Conservation (phyloP, 1,140 invertebrate genomes). For the Drosophila guanche region DNA sequence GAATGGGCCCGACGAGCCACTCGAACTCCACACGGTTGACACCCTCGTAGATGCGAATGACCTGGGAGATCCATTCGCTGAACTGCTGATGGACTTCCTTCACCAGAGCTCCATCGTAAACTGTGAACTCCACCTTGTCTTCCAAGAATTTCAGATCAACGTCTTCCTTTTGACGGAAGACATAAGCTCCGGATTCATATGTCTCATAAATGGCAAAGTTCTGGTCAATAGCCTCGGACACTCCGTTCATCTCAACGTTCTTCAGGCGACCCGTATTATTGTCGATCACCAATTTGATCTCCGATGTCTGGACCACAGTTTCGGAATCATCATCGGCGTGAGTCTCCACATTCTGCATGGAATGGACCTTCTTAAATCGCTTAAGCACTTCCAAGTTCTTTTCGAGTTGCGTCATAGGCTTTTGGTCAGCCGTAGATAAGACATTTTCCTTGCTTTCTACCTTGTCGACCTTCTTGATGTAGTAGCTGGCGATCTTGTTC, state of each 20-base stretch:
- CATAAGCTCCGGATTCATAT: conserved; percentile 92
- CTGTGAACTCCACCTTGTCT: conserved; percentile 83
- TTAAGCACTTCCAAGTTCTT: neutral
- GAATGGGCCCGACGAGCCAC: conserved; percentile 97
- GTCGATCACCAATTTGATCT: conserved; percentile 51
- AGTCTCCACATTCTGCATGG: conserved; percentile 3
- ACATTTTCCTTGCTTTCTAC: too few species aligned
- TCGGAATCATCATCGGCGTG: conserved; percentile 28
- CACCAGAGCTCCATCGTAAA: conserved; percentile 87
- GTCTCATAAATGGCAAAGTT: conserved; percentile 91
- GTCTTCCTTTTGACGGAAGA: conserved; percentile 89
- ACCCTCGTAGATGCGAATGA: conserved; percentile 89
- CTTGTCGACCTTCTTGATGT: conserved; percentile 38
- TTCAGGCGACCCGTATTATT: conserved; percentile 84
- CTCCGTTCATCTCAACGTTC: conserved; percentile 85
- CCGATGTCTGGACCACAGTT: conserved; percentile 54
- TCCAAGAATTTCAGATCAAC: conserved; percentile 78
- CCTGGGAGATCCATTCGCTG: conserved; percentile 91
- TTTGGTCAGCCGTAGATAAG: too few species aligned
- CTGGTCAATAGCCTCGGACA: conserved; percentile 84
- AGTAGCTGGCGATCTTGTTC: conserved; percentile 49
- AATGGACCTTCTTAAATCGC: neutral
- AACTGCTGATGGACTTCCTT: conserved; percentile 92
- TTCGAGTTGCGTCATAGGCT: neutral
- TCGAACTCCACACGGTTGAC: conserved; percentile 92